A percentile compares a stretch with the other conserved stretches of the same genome.
Conservation (phyloP, 2,113 vertebrate genomes). For the Ia io region DNA sequence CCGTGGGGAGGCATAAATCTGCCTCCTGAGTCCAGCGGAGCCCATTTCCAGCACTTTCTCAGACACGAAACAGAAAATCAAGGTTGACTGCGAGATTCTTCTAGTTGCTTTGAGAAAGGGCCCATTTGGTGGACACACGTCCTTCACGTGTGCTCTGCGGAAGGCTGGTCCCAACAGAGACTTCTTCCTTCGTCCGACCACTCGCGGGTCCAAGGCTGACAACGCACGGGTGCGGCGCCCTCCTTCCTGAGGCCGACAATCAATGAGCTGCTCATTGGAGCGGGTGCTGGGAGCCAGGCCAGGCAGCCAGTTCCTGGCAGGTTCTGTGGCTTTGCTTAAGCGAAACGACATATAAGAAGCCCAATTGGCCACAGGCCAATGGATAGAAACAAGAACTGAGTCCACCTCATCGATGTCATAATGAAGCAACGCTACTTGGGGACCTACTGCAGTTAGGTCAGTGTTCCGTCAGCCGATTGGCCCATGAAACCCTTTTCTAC, state of each 20-base stretch:
- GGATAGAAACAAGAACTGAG: background rate
- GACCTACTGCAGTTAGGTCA: background rate
- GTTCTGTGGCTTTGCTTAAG: background rate
- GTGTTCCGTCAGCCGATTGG: background rate
- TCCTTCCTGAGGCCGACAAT: background rate
- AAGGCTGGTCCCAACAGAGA: background rate
- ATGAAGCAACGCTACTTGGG: too few species aligned
- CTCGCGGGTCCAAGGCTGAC: background rate
- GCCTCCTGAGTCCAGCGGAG: constrained; percentile 22
- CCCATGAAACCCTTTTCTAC: background rate
- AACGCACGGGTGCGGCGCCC: background rate
- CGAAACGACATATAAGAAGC: fast-evolving
- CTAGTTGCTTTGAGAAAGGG: background rate
- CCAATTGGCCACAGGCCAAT: fast-evolving
- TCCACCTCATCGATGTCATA: fast-evolving
- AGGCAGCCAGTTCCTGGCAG: too few species aligned
- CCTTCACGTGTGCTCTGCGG: background rate
- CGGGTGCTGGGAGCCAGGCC: background rate
- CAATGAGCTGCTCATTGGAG: background rate
- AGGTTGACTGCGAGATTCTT: constrained; percentile 43
- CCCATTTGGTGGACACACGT: background rate
- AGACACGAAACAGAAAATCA: constrained; percentile 49
- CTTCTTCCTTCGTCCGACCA: background rate
- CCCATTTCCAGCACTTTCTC: constrained; percentile 31
- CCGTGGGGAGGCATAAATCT: constrained; percentile 52